phyloP scores from a whole-genome alignment of 1,140 invertebrate species.

The Hylaeus anthracinus region DNA sequence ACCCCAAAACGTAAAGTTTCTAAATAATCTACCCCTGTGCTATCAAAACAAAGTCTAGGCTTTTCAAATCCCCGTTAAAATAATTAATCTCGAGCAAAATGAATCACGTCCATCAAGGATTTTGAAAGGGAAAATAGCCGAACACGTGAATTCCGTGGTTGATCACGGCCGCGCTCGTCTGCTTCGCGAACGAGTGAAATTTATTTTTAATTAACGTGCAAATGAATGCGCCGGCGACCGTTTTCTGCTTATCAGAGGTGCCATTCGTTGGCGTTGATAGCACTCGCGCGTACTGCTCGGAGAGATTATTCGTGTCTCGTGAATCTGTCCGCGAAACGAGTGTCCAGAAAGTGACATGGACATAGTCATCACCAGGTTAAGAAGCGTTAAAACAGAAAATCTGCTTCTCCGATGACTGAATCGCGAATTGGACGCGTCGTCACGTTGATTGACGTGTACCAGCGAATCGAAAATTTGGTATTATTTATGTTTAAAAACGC shows the following conservation, averaged over 20 bases:
- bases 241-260: constrained; percentile 57
- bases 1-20: too few relatives aligned
- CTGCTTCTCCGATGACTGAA: background rate
- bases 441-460: constrained; percentile 11
- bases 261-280: constrained; percentile 57
- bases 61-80: too few relatives aligned
- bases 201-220: constrained; percentile 72
- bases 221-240: constrained; percentile 55
- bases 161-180: constrained; percentile 5
- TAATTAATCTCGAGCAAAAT: too few relatives aligned
- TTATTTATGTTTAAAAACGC: background rate
- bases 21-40: too few relatives aligned
- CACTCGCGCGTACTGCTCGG: constrained; percentile 15
- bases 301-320: constrained; percentile 48
- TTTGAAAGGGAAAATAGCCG: background rate
- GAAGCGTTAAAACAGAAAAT: constrained; percentile 30
- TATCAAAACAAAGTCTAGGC: too few relatives aligned
- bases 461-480: background rate
- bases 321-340: constrained; percentile 44
- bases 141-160: background rate
- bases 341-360: constrained; percentile 38
- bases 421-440: background rate
- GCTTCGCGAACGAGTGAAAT: constrained; percentile 44
- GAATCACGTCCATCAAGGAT: too few relatives aligned
- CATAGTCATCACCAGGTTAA: constrained; percentile 30